Conservation (phyloP, 2,888 invertebrate species). For the Esperia sulphurella region DNA sequence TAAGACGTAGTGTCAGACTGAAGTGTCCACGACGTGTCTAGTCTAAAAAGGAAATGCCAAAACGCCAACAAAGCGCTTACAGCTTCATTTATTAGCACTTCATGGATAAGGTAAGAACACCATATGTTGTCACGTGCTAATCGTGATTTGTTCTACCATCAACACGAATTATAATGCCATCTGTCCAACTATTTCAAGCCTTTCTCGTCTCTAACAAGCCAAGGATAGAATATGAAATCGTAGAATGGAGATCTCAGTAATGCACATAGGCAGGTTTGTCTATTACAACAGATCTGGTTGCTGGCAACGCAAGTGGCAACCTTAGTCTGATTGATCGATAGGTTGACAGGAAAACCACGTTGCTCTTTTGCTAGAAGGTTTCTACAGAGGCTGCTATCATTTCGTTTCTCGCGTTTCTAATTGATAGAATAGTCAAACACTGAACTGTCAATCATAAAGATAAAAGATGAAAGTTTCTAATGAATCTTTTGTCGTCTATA, state of each 20-base stretch:
- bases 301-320: slow-evolving; percentile 47
- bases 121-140: slow-evolving; percentile 49
- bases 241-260: slow-evolving; percentile 29
- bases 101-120: slow-evolving; percentile 42
- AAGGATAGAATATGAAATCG: slow-evolving; percentile 35
- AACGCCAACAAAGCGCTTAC: neutral
- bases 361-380: slow-evolving; percentile 43
- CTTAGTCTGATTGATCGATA: slow-evolving; percentile 62
- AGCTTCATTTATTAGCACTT: slow-evolving; percentile 39
- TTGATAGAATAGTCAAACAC: neutral
- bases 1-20: too few species aligned
- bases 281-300: slow-evolving; percentile 52
- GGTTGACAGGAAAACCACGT: slow-evolving; percentile 55
- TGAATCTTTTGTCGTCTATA: slow-evolving; percentile 1
- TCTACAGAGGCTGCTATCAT: slow-evolving; percentile 47
- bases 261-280: slow-evolving; percentile 28
- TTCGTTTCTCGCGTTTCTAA: neutral
- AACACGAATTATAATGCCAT: slow-evolving; percentile 38
- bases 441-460: slow-evolving; percentile 1
- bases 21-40: too few species aligned
- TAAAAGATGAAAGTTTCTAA: slow-evolving; percentile 2
- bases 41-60: neutral
- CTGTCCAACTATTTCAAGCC: slow-evolving; percentile 21
- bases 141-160: slow-evolving; percentile 53
- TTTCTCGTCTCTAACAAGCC: slow-evolving; percentile 22